Evolutionary conservation across 2,797 vertebrate genomes (phyloP), one percentile per base, ranked within the genome.

Genomic region (Ptychadena robeensis): DNA sequence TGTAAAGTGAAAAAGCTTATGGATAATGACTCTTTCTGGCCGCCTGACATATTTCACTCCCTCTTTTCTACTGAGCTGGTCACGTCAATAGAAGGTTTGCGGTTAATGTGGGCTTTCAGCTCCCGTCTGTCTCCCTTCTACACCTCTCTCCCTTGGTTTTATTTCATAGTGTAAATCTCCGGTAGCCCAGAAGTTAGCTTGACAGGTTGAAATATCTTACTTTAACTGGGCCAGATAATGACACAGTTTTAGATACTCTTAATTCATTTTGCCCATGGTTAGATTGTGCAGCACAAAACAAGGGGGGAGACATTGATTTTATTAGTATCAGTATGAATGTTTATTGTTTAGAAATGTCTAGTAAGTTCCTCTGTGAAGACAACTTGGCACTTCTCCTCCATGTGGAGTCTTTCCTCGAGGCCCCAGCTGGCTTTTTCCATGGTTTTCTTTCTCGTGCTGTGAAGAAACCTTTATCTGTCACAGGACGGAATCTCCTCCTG

Each of bases 81-180:
- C 68, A 32, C 12, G 34, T 31, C 7, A 22, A 22, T 18, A 9
- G 37, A 38, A 28, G n/a, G 34, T 22, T 11, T 44, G 72, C 11
- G 71, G 80, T 73, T 66, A 74, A 30, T 74, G 80, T 37, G 22
- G 61, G 59, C 9, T 63, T 79, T 48, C 4, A 44, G 57, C 32
- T 61, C 18, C 22, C 31, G 9, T 40, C 64, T 59, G 34, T 74
- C 30, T 82, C 15, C 40, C 27, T 59, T 44, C 72, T 75, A 10
- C 72, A 74, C 65, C 35, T 72, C 28, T 73, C 35, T 28, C 14
- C 1, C 28, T 22, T 4, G 0, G 15, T 48, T 67, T 73, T 28
- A 64, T 73, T 57, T 73, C 10, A 14, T 31, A 10, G 32, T 8
- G 10, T 38, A 79, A 69, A 69, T 59, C 66, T 74, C 2, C 28